Base-by-base conservation (phyloP, 2,113 vertebrate genomes). In the Cisticola juncidis region DNA sequence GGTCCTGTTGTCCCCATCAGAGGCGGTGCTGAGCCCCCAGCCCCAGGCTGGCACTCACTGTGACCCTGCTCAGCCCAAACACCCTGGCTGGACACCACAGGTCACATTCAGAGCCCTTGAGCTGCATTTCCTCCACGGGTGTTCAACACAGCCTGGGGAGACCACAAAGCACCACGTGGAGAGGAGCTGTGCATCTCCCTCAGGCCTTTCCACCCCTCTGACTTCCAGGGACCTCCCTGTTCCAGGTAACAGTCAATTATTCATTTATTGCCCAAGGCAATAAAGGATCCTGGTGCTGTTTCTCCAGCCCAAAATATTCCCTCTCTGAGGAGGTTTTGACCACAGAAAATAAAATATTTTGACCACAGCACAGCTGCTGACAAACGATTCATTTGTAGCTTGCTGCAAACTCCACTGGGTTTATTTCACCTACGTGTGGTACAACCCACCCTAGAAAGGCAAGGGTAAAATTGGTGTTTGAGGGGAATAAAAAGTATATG, bases 51-150 rank as follows among this genome's bases (percentile, higher is more conserved):
- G 18, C 58, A 8, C 65, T 40, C 31, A 1, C 6, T 58, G 56
- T 18, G 23, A 31, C 5, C 1, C 1, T 24, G 42, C 29, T 51
- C 14, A 25, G 44, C 47, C 33, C 1, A 0, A 16, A 45, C 24
- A 17, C 17, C 72, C 77, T 73, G 68, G 50, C 56, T 51, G 24
- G 35, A 74, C 14, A 38, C 50, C 31, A 18, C 47, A 11, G 21
- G 38, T 19, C 24, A 22, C 2, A 5, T 2, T 40, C 38, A 29
- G 48, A 50, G 73, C 12, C 51, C 33, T n/a, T 78, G 7, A 1
- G 2, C 38, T 78, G 65, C 7, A 0, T 76, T 74, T 90, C 40
- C 31, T 74, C 22, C 33, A 1, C 0, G 1, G 14, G 29, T 84
- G 35, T 70, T 48, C 21, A 31, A 5, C 4, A 4, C 56, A 88